phyloP scores from a whole-genome alignment of 92 coral and sea anemone genomes.

The Porites rus region DNA sequence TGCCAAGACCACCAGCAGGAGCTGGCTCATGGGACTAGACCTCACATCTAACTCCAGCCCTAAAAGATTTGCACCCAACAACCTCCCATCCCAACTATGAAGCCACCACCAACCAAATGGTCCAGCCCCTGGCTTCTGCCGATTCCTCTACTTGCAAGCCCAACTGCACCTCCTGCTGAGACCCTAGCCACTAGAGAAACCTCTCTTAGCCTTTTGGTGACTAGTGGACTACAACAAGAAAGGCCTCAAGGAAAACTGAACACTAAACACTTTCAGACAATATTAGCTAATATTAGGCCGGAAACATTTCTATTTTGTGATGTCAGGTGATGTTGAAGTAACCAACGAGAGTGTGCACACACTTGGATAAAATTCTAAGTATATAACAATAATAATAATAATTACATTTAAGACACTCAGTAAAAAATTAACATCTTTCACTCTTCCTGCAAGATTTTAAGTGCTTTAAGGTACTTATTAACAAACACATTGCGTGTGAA shows the following conservation, averaged over 20 bases:
- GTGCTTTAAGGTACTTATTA: too few species aligned
- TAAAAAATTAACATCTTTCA: too few species aligned
- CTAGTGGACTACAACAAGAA: slow-evolving; percentile 21
- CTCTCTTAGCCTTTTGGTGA: slow-evolving; percentile 34
- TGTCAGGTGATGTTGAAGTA: too few species aligned
- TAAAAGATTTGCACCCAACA: background rate
- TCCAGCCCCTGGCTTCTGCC: background rate
- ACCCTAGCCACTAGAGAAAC: slow-evolving; percentile 13
- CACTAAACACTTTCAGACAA: too few species aligned
- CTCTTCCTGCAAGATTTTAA: too few species aligned
- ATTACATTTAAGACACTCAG: too few species aligned
- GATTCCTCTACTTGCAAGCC: background rate
- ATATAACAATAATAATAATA: too few species aligned
- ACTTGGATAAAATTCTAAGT: too few species aligned
- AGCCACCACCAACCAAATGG: background rate
- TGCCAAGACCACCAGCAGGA: background rate
- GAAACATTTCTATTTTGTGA: too few species aligned
- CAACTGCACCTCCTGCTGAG: slow-evolving; percentile 3
- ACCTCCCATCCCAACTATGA: background rate
- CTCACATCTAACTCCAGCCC: too few species aligned
- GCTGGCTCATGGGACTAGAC: background rate
- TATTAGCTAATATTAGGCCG: too few species aligned
- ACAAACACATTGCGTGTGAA: background rate
- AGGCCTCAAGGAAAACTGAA: slow-evolving; percentile 2
- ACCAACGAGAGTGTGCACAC: too few species aligned